Evolutionary conservation across 2,797 vertebrate genomes (phyloP).

Genomic region (Gymnoscopelus microlampas): DNA sequence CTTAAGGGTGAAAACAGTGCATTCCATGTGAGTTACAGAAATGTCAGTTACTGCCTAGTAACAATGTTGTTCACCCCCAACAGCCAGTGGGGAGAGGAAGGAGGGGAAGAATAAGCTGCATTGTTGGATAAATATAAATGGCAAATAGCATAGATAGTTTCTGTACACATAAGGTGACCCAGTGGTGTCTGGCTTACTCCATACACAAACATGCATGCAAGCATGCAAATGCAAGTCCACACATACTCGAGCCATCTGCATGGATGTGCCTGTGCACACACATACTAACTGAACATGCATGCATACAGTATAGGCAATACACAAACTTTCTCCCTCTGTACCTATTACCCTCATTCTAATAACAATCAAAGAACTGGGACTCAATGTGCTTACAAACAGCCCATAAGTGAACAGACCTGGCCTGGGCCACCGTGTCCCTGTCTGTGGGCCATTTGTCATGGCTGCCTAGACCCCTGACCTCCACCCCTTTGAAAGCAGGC

Average conservation of each 20-base stretch:
- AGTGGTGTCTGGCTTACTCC: conserved; percentile 54
- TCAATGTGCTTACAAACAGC: conserved; percentile 7
- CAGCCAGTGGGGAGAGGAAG: conserved; percentile 41
- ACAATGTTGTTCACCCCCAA: conserved; percentile 37
- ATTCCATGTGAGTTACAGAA: conserved; percentile 9
- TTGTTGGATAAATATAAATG: conserved; percentile 68
- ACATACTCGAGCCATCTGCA: conserved; percentile 1
- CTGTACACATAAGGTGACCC: conserved; percentile 61
- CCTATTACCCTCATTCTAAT: background rate
- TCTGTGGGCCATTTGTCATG: conserved; percentile 33
- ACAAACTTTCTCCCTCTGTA: background rate
- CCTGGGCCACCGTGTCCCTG: conserved; percentile 1
- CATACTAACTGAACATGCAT: background rate
- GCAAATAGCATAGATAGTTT: conserved; percentile 57
- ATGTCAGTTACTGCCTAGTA: too few relatives aligned
- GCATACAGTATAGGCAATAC: background rate
- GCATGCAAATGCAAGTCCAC: background rate
- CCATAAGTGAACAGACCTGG: background rate
- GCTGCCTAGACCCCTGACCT: conserved; percentile 63
- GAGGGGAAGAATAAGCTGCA: conserved; percentile 48
- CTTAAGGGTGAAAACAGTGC: background rate
- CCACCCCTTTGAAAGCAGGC: conserved; percentile 36
- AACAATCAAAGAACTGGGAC: background rate
- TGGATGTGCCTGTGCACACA: background rate
- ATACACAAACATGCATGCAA: conserved; percentile 42